Evolutionary conservation across 1,140 invertebrate species (phyloP), one percentile per base, ranked within the genome.

Genomic region (Pseudomyrmex dendroicus): DNA sequence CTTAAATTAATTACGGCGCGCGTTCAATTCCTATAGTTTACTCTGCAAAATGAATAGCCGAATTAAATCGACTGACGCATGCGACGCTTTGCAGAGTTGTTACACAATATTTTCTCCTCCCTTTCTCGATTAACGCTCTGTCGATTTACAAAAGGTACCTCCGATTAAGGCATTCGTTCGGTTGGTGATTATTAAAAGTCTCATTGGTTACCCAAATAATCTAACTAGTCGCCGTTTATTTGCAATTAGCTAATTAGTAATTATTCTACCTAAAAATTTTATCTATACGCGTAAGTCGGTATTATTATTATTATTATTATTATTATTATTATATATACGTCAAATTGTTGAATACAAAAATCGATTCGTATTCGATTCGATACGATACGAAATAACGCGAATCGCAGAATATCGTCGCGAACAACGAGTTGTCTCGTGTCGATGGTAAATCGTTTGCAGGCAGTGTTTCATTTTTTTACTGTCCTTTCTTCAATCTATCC

Each of bases 101-200:
- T 50, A n/a, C 72, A 70, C n/a, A 48, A 72, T 70, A 72, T 70
- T 70, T 72, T 20, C 44, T 70, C 15, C 22, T 17, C 1, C n/a
- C 7, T 80, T 70, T 76, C 57, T 76, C 57, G 48, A 20, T 68
- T 10, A 46, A 4, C 56, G 8, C 4, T 35, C 48, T 61, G 70
- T 52, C 15, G 54, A 86, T 68, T 80, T 84, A 82, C 22, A 85
- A 87, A 64, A 87, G 57, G 20, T 76, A 67, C 35, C n/a, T 17
- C 59, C 17, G 56, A 76, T 83, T 87, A 85, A 87, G 84, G 84
- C 84, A 87, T 85, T 85, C 54, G 50, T 85, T 85, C 61, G 78
- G 66, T 87, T 72, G 66, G 56, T 73, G 25, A 85, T 61, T 72
- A 83, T 44, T 87, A 87, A 66, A 85, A 77, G 57, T 86, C 44